These are phyloP conservation scores for Bettongia penicillata DNA, from an alignment of 2,113 vertebrate genomes.

Conservation along the genomic window DNA sequence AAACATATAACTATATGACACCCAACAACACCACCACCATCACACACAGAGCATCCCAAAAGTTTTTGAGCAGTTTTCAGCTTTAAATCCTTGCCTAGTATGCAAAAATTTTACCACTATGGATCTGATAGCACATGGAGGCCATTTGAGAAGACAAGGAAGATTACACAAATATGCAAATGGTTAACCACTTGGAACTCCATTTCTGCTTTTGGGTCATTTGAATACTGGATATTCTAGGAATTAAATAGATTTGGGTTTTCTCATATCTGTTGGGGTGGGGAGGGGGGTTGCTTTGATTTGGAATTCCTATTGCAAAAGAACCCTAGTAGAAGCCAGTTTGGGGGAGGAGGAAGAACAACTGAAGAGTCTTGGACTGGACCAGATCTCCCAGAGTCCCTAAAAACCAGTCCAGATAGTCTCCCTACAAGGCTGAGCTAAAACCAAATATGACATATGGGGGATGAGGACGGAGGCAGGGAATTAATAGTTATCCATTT, in stretches of 20 bases:
- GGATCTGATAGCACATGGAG: constrained; percentile 36
- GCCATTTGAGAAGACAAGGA: constrained; percentile 52
- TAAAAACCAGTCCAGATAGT: neutral
- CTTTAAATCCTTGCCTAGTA: constrained; percentile 6
- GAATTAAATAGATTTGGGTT: neutral
- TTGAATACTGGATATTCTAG: neutral
- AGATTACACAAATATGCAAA: constrained; percentile 44
- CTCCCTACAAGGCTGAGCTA: constrained; percentile 36
- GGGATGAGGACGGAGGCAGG: constrained; percentile 6
- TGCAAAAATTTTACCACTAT: constrained; percentile 30
- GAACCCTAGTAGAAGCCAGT: neutral
- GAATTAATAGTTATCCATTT: neutral
- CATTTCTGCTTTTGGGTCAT: constrained; percentile 49
- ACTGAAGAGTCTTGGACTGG: neutral
- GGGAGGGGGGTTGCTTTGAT: neutral
- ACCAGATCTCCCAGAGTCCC: neutral
- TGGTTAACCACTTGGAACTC: constrained; percentile 49
- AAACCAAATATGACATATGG: constrained; percentile 26
- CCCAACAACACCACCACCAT: neutral
- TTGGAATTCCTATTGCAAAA: neutral
- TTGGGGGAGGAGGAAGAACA: neutral
- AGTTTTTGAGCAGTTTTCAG: neutral
- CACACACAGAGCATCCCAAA: neutral
- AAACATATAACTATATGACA: neutral
- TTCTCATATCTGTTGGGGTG: neutral